These are phyloP conservation scores for Paramormyrops kingsleyae DNA, from an alignment of 2,113 vertebrate species.

Conservation along the genomic window DNA sequence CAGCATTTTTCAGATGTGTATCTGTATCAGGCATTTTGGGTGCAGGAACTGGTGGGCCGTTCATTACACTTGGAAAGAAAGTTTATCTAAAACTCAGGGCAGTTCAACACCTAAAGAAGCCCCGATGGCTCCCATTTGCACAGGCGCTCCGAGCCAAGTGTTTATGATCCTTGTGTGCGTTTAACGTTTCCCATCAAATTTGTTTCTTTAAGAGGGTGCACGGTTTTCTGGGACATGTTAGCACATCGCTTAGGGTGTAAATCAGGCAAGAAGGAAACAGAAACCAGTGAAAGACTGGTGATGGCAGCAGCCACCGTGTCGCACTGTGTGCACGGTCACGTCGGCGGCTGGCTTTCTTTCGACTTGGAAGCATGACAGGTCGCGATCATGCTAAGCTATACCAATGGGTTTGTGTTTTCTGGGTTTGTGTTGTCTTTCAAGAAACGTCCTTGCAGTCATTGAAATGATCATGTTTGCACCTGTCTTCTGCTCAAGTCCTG, in stretches of 20 bases:
- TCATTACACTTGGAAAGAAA: not conserved
- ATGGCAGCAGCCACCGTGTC: not conserved
- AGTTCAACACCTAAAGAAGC: not conserved
- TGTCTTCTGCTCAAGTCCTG: slow-evolving; percentile 21
- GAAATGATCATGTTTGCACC: slow-evolving; percentile 28
- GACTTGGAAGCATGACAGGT: not conserved
- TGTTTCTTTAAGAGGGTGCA: not conserved
- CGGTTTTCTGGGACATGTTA: not conserved
- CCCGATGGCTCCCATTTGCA: not conserved
- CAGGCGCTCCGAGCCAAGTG: not conserved
- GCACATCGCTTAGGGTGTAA: not conserved
- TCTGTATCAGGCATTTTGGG: not conserved
- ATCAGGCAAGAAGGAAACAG: not conserved
- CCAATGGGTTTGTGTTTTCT: not conserved
- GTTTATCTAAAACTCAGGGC: not conserved
- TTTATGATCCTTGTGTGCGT: not conserved
- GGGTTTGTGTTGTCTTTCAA: not conserved
- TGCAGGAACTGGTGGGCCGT: not conserved
- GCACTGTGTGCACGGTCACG: not conserved
- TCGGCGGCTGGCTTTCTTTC: not conserved
- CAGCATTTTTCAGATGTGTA: not conserved
- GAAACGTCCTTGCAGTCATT: slow-evolving; percentile 19
- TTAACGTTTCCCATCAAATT: not conserved
- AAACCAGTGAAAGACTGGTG: not conserved
- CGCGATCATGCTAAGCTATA: not conserved